These are phyloP conservation scores for Pteromalus puparum DNA, from an alignment of 1,140 invertebrate genomes.

Conservation along the genomic window DNA sequence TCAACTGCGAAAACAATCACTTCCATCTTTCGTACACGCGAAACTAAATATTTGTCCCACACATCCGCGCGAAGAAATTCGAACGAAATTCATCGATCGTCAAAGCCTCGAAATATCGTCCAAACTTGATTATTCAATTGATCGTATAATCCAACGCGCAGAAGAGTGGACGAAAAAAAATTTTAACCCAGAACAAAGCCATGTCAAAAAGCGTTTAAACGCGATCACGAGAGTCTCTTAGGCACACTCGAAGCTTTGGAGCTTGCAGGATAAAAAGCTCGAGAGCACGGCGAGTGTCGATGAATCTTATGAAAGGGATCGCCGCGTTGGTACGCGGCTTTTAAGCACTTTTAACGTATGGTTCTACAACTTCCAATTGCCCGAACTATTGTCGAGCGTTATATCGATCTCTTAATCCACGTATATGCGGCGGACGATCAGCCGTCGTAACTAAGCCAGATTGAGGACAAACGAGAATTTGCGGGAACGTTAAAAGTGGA, in stretches of 20 bases:
- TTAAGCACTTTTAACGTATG: constrained; percentile 56
- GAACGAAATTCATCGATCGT: too few species aligned
- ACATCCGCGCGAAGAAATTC: too few species aligned
- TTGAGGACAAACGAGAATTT: constrained; percentile 54
- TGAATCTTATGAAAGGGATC: neutral
- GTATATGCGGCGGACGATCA: constrained; percentile 52
- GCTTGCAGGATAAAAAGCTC: constrained; percentile 1
- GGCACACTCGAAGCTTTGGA: neutral
- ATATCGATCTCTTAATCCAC: constrained; percentile 63
- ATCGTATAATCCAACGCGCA: too few species aligned
- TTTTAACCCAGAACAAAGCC: too few species aligned
- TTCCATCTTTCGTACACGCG: too few species aligned
- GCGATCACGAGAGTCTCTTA: constrained; percentile 2
- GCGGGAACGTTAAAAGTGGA: constrained; percentile 46
- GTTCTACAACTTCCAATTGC: constrained; percentile 59
- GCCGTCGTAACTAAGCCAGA: constrained; percentile 58
- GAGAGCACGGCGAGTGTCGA: neutral
- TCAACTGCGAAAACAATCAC: too few species aligned
- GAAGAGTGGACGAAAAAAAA: too few species aligned
- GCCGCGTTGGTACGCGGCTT: neutral
- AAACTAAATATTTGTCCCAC: too few species aligned
- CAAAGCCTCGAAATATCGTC: too few species aligned
- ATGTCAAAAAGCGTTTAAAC: neutral
- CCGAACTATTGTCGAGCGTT: constrained; percentile 55
- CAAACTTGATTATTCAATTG: too few species aligned